Base-by-base conservation (phyloP, 1,140 invertebrate genomes). In the Himalopsyche phryganea region DNA sequence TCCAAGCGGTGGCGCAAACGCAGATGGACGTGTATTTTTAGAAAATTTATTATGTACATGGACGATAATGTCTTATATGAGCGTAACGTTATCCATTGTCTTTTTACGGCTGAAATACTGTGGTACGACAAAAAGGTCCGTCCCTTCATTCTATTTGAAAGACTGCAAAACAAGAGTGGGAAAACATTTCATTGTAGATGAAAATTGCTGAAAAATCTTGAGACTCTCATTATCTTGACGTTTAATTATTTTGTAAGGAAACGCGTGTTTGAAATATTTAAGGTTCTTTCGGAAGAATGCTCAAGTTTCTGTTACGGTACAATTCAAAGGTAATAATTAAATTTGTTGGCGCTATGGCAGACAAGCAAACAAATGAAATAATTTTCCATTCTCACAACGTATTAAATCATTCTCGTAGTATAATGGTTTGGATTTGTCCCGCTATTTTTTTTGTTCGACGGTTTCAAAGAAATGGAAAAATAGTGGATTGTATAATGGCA, bases 231-330 rank as follows among this genome's bases (percentile, higher is more conserved):
- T 60, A 60, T 50, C 50, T 32, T 53, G 45, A 46, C 50, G 57
- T 52, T 59, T 52, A 59, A 60, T 60, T 60, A 53, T 53, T 60
- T 53, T 38, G 18, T 48, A 44, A 53, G 35, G 2, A 36, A 48
- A 55, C 45, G 42, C 52, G 44, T 55, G 45, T 48, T 44, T 55
- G 45, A 55, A 55, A 55, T 55, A 47, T 55, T 47, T 41, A 56
- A 56, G 45, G 54, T 15, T 41, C 33, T 42, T 44, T 19, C 11
- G 6, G 33, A 40, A 20, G 35, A 55, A 49, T 35, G 19, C 49
- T 49, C 33, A 15, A 35, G 20, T 32, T 23, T 56, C 47, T 10
- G 7, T 17, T 15, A 41, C 33, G 20, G 46, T 41, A 23, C 15
- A 56, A 49, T 32, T 49, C 45, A 50, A 56, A 56, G 23, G 46